These are phyloP conservation scores for Semotilus atromaculatus DNA, from an alignment of 2,797 vertebrate genomes.

Conservation along the genomic window DNA sequence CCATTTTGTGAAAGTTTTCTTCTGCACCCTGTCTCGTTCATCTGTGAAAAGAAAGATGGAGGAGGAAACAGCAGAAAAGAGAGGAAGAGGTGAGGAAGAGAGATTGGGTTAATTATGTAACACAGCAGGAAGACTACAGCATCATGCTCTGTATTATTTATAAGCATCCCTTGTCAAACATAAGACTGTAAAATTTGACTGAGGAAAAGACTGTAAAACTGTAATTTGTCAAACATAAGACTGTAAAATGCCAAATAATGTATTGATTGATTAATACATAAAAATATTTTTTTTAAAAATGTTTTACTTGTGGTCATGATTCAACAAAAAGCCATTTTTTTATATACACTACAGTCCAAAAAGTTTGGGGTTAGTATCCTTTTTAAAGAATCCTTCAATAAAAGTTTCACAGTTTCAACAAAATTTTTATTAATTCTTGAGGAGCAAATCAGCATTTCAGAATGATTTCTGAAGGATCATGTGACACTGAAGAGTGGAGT, in stretches of 20 bases:
- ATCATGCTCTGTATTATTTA: slow-evolving; percentile 45
- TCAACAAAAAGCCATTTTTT: not conserved
- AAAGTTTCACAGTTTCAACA: not conserved
- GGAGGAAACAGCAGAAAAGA: not conserved
- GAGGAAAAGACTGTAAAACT: no score
- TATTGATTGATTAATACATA: not conserved
- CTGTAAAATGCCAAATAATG: not conserved
- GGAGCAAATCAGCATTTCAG: not conserved
- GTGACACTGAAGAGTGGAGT: not conserved
- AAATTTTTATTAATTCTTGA: not conserved
- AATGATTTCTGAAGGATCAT: not conserved
- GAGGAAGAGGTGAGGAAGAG: slow-evolving; percentile 21
- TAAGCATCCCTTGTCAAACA: not conserved
- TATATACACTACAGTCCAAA: not conserved
- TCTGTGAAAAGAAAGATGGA: slow-evolving; percentile 77
- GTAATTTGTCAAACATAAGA: not conserved
- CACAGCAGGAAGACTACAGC: slow-evolving; percentile 41
- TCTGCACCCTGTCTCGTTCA: slow-evolving; percentile 97
- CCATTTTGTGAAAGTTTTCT: slow-evolving; percentile 99
- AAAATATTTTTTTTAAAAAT: not conserved
- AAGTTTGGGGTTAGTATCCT: not conserved
- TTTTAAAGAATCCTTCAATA: not conserved
- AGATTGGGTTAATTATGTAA: slow-evolving; percentile 59
- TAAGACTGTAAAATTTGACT: not conserved
- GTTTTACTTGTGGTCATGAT: not conserved